phyloP scores from a whole-genome alignment of 2,888 invertebrate genomes.

The Rhamnusium bicolor region DNA sequence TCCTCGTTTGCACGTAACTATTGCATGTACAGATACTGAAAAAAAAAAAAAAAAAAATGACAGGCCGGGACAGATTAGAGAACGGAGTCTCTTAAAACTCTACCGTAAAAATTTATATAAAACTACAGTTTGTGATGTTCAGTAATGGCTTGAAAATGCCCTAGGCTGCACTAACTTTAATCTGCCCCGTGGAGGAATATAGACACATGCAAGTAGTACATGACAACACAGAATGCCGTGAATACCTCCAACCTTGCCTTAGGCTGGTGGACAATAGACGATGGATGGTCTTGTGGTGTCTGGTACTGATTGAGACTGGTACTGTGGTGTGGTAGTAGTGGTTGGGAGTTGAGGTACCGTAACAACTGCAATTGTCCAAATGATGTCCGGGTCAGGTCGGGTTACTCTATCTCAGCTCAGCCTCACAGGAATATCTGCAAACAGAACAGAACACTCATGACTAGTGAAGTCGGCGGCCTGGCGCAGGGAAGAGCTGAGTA shows the following conservation, averaged over 20 bases:
- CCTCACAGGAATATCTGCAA: slow-evolving; percentile 72
- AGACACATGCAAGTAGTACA: slow-evolving; percentile 63
- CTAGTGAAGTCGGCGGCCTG: slow-evolving; percentile 63
- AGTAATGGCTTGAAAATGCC: slow-evolving; percentile 43
- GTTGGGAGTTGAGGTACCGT: slow-evolving; percentile 55
- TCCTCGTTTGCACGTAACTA: slow-evolving; percentile 57
- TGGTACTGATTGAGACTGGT: slow-evolving; percentile 29
- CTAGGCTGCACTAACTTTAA: slow-evolving; percentile 57
- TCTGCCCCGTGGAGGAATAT: slow-evolving; percentile 66
- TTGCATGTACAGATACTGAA: slow-evolving; percentile 64
- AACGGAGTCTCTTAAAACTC: slow-evolving; percentile 49
- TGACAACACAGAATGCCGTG: slow-evolving; percentile 57
- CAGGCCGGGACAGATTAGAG: slow-evolving; percentile 63
- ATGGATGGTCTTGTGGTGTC: slow-evolving; percentile 49
- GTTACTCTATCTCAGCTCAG: slow-evolving; percentile 63
- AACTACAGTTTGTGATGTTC: slow-evolving; percentile 60
- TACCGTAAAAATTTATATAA: slow-evolving; percentile 62
- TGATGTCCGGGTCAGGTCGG: slow-evolving; percentile 46
- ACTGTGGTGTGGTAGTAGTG: slow-evolving; percentile 46
- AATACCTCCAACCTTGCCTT: slow-evolving; percentile 68
- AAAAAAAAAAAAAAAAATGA: slow-evolving; percentile 55
- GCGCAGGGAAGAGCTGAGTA: slow-evolving; percentile 68
- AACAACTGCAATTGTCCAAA: slow-evolving; percentile 38
- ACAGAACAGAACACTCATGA: slow-evolving; percentile 71
- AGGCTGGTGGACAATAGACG: slow-evolving; percentile 67